phyloP scores from a whole-genome alignment of 2,797 vertebrate species.

The Lepidocolaptes lacrymiger region DNA sequence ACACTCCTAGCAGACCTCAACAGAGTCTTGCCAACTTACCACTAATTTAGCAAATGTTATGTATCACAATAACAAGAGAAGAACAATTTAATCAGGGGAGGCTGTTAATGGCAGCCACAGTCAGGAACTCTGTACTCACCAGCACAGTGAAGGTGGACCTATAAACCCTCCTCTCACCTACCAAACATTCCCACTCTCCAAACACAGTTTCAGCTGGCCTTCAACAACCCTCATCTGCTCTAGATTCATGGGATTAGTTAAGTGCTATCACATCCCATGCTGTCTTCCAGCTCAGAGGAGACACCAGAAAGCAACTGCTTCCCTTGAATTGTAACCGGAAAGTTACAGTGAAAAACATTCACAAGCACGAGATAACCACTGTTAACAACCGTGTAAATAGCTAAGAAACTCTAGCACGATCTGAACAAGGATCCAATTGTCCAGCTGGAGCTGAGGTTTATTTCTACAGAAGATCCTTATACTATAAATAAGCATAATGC shows the following conservation, averaged over 20 bases:
- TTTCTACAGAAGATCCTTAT: background rate
- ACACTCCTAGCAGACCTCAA: background rate
- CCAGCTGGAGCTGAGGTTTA: background rate
- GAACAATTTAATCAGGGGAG: background rate
- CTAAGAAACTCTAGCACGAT: background rate
- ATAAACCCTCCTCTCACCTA: background rate
- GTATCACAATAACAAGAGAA: background rate
- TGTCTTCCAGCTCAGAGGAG: background rate
- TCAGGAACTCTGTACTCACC: background rate
- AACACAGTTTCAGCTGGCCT: background rate
- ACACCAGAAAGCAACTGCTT: background rate
- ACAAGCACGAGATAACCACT: background rate
- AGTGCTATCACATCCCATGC: background rate
- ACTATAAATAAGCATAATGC: background rate
- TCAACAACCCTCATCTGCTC: background rate
- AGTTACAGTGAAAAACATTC: background rate
- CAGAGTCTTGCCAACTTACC: background rate
- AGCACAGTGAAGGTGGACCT: background rate
- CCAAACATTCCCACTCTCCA: background rate
- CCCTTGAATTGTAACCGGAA: background rate
- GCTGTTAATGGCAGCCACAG: background rate
- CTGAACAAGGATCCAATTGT: conserved; percentile 6
- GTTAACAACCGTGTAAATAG: background rate
- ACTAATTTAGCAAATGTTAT: background rate
- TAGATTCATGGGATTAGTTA: too few species aligned